Base-by-base conservation (phyloP, 2,888 invertebrate species). In the Mythimna albipuncta region DNA sequence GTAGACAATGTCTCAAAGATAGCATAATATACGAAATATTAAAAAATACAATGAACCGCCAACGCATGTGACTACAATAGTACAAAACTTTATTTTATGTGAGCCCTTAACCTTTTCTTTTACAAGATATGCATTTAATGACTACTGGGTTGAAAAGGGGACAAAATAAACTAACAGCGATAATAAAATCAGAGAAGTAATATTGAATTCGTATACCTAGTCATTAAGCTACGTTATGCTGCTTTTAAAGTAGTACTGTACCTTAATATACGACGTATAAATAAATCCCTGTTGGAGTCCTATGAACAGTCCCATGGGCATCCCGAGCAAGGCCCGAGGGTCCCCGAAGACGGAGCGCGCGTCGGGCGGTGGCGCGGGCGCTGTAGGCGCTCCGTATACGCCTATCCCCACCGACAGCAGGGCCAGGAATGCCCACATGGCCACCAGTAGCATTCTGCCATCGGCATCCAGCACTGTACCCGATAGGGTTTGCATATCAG, bases 201-300 rank as follows among this genome's bases (percentile, higher is more conserved):
- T 6, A 6, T 35, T 35, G 35, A 35, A 35, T 35, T 35, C 35
- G 41, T 41, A 41, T 41, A 41, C 26, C 26, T 26, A 26, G 26
- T 26, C 26, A 26, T 9, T 41, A 41, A 10, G 41, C 9, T 9
- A 41, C 26, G 26, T 26, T 26, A 26, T 26, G 26, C 26, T 26
- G 26, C 26, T 26, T 26, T 26, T 26, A 26, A 26, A 26, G 26
- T 47, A 11, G 21, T 21, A n/a, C 21, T 11, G 10, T 59, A 98
- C 98, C 97, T 98, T 97, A 90, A 98, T 97, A 92, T 98, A 98
- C 89, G 98, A 98, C 11, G 98, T 97, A 90, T 98, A 97, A 95
- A 98, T 98, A 91, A 98, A 98, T 83, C 98, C 98, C 94, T 98
- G 98, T 91, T 98, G 98, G 74, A 98, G 96, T 77, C 98, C 98